phyloP scores from a whole-genome alignment of 2,888 invertebrate genomes.

The Eristalinus sepulchralis region DNA sequence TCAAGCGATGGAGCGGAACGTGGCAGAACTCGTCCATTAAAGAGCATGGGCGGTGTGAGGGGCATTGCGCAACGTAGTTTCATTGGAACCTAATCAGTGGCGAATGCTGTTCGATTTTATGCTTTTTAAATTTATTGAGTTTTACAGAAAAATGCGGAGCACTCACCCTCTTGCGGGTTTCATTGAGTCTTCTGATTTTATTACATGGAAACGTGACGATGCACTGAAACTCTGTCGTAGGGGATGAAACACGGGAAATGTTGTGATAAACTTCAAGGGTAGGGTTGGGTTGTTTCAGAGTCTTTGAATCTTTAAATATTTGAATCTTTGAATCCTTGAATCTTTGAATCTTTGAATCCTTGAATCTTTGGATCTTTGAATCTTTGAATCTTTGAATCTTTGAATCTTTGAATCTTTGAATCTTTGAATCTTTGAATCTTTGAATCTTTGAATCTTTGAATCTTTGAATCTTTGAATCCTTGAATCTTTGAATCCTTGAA shows the following conservation, averaged over 20 bases:
- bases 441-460: too few species aligned
- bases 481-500: too few species aligned
- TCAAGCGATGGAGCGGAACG: conserved; percentile 7
- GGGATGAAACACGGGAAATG: not conserved
- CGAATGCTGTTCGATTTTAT: conserved; percentile 36
- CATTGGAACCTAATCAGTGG: conserved; percentile 34
- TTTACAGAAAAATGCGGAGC: not conserved
- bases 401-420: too few species aligned
- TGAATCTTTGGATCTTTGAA: too few species aligned
- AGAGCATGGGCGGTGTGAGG: not conserved
- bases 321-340: too few species aligned
- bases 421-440: too few species aligned
- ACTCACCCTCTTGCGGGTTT: not conserved
- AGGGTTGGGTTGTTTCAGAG: not conserved
- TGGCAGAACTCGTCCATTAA: not conserved
- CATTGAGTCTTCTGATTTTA: not conserved
- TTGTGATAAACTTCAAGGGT: not conserved
- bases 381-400: too few species aligned
- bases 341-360: too few species aligned
- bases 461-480: too few species aligned
- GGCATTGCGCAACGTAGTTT: conserved; percentile 6
- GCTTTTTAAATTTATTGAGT: not conserved
- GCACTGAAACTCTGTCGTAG: not conserved
- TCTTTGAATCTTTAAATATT: too few species aligned
- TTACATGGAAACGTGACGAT: not conserved